These are phyloP conservation scores for Rhopalosiphum nymphaeae DNA, from an alignment of 2,888 invertebrate genomes.

Conservation along the genomic window DNA sequence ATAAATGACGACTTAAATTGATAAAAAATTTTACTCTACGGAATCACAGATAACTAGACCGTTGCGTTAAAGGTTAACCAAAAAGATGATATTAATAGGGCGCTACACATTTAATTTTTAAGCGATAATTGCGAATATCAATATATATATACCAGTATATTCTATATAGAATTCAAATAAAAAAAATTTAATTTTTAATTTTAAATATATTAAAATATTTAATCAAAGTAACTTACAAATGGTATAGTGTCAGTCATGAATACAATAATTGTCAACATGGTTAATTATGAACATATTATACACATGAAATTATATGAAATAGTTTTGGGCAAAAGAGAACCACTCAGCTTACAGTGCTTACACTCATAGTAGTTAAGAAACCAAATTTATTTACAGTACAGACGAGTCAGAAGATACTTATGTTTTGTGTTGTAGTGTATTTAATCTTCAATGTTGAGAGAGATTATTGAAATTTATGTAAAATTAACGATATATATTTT, in stretches of 20 bases:
- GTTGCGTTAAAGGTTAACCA: background rate
- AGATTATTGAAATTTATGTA: background rate
- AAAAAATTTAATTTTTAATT: background rate
- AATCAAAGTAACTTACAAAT: background rate
- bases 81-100: background rate
- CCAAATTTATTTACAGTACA: background rate
- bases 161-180: background rate
- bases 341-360: background rate
- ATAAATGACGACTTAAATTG: background rate
- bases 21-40: background rate
- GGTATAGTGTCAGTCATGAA: background rate
- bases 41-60: background rate
- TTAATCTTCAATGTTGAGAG: no score
- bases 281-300: background rate
- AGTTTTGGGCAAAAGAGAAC: no score
- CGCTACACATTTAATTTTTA: background rate
- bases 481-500: background rate
- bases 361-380: background rate
- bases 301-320: background rate
- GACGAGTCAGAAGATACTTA: background rate
- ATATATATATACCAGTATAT: no score
- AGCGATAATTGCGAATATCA: background rate
- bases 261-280: background rate
- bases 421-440: background rate
- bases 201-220: background rate